Evolutionary conservation across 1,140 invertebrate species (phyloP).

Genomic region (Ceratitis capitata): DNA sequence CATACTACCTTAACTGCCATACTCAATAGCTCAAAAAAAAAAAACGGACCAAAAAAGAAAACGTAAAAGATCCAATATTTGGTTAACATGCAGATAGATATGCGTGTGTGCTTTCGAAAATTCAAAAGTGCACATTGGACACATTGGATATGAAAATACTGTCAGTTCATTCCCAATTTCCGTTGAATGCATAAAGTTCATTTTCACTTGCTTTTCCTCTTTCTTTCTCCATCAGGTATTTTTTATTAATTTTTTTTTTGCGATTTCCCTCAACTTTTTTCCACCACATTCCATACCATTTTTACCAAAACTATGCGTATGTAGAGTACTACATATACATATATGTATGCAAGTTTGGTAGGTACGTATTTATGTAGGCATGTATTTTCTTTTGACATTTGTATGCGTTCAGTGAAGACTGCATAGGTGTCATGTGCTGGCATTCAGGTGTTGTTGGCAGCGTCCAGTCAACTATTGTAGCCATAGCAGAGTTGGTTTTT

Average conservation of each 20-base stretch:
- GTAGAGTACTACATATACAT: too few relatives aligned
- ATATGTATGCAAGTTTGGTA: not conserved
- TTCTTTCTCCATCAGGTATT: not conserved
- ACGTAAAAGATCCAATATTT: too few relatives aligned
- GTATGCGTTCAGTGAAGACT: not conserved
- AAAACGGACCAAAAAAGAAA: not conserved
- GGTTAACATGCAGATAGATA: not conserved
- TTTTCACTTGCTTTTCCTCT: not conserved
- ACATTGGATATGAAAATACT: not conserved
- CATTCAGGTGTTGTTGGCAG: not conserved
- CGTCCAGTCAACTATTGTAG: not conserved
- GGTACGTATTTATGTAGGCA: not conserved
- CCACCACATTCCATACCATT: too few relatives aligned
- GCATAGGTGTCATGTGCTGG: not conserved
- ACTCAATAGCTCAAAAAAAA: not conserved
- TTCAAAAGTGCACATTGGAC: not conserved
- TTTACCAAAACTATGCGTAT: not conserved
- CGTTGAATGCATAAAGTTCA: not conserved
- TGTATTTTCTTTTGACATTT: not conserved
- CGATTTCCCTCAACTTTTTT: not conserved
- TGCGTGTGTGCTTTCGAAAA: not conserved
- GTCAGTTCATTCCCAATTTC: conserved; percentile 17
- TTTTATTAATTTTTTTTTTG: too few relatives aligned
- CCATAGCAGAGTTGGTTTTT: not conserved
- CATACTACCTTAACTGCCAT: not conserved